phyloP scores from a whole-genome alignment of 92 coral and sea anemone species.

The Montipora capitata region DNA sequence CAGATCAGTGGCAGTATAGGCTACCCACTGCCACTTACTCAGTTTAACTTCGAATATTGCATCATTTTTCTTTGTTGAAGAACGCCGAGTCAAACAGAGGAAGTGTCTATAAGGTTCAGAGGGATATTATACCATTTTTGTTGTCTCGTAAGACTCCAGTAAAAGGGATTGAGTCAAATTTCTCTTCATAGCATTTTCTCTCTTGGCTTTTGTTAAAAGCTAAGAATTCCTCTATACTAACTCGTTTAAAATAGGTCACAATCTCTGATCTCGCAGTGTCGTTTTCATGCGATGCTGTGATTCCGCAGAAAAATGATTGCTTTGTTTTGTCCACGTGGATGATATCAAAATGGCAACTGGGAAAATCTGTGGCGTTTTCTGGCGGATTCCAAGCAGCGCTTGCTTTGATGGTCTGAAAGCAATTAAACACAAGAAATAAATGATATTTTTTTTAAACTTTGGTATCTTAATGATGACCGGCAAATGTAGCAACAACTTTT shows the following conservation, averaged over 20 bases:
- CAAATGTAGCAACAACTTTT: too few relatives aligned
- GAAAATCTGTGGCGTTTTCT: constrained; percentile 17
- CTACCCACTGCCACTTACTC: too few relatives aligned
- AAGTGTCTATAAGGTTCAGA: too few relatives aligned
- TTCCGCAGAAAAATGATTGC: constrained; percentile 32
- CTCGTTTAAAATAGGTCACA: constrained; percentile 38
- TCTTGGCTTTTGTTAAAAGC: not conserved
- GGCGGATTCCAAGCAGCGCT: constrained; percentile 21
- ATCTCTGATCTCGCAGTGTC: constrained; percentile 25
- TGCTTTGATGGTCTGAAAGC: constrained; percentile 24
- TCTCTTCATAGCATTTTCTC: too few relatives aligned
- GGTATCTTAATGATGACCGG: too few relatives aligned
- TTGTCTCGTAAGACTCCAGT: too few relatives aligned
- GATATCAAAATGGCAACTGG: constrained; percentile 29
- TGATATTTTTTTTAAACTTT: not conserved
- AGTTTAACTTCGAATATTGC: too few relatives aligned
- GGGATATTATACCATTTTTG: too few relatives aligned
- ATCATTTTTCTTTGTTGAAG: too few relatives aligned
- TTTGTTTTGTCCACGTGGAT: constrained; percentile 22
- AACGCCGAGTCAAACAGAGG: too few relatives aligned
- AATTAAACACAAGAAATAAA: not conserved
- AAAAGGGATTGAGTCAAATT: too few relatives aligned
- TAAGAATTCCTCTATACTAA: not conserved
- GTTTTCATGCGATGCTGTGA: constrained; percentile 29
- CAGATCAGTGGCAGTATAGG: too few relatives aligned